Evolutionary conservation across 1,140 invertebrate species (phyloP).

Genomic region (Drosophila ogumai): DNA sequence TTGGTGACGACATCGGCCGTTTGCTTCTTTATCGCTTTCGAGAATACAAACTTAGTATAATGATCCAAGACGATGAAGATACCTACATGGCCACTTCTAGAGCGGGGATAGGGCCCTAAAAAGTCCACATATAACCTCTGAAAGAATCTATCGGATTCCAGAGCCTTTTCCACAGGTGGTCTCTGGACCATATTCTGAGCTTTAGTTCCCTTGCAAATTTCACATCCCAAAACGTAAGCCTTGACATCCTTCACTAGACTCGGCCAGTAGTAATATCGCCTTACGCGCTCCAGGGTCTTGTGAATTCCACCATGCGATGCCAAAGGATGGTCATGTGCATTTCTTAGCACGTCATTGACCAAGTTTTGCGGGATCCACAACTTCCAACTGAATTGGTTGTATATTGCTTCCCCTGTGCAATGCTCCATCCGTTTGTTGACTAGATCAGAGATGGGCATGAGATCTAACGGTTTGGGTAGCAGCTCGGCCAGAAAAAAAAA

Average conservation of each 20-base stretch:
- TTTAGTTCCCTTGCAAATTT: constrained; percentile 13
- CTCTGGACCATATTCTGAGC: constrained; percentile 13
- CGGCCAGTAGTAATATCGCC: constrained; percentile 22
- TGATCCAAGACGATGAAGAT: too few relatives aligned
- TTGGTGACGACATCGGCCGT: constrained; percentile 2
- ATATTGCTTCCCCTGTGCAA: rapidly evolving
- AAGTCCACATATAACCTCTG: too few relatives aligned
- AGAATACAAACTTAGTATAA: neutral
- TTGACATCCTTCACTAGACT: constrained; percentile 15
- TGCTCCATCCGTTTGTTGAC: too few relatives aligned
- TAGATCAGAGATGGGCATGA: too few relatives aligned
- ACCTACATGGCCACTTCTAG: too few relatives aligned
- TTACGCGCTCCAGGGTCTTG: constrained; percentile 5
- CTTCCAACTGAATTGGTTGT: neutral
- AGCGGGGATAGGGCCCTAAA: too few relatives aligned
- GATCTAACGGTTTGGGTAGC: too few relatives aligned
- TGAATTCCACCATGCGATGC: constrained; percentile 10
- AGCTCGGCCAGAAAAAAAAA: too few relatives aligned
- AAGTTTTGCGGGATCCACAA: constrained; percentile 12
- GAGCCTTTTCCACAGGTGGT: constrained; percentile 21
- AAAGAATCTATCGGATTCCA: constrained; percentile 5
- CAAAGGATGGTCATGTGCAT: constrained; percentile 8
- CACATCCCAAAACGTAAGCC: constrained; percentile 7
- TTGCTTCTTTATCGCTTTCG: neutral
- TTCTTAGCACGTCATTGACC: neutral